Evolutionary conservation across 37 sponge, comb jelly and placozoan species (phyloP).

Genomic region (Mnemiopsis leidyi): DNA sequence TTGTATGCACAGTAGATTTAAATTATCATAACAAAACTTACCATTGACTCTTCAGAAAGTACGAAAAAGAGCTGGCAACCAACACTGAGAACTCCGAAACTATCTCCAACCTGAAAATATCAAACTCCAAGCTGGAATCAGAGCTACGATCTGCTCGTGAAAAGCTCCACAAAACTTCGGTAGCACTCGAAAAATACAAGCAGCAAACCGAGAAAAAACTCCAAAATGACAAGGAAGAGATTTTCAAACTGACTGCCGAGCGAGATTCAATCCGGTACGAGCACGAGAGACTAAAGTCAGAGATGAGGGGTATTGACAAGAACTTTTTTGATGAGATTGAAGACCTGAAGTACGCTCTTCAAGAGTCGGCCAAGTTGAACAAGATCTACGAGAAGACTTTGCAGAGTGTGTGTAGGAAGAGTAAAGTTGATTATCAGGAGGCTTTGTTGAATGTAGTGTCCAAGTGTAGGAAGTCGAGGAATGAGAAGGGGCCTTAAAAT

Average conservation of each 20-base stretch:
- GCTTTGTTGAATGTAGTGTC: not conserved
- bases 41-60: slow-evolving; percentile 59
- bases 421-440: slow-evolving; percentile 40
- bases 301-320: slow-evolving; percentile 56
- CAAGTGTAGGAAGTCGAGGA: not conserved
- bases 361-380: slow-evolving; percentile 59
- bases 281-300: slow-evolving; percentile 23
- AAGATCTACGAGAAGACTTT: slow-evolving; percentile 53
- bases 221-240: not conserved
- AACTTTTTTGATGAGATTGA: slow-evolving; percentile 57
- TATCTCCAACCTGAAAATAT: slow-evolving; percentile 32
- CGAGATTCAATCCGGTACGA: slow-evolving; percentile 16
- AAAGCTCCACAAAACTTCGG: slow-evolving; percentile 41
- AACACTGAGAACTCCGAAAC: slow-evolving; percentile 51
- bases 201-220: not conserved
- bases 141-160: not conserved
- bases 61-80: slow-evolving; percentile 44
- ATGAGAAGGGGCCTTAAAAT: not conserved
- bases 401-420: slow-evolving; percentile 59
- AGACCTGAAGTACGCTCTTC: slow-evolving; percentile 61
- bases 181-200: slow-evolving; percentile 28
- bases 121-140: slow-evolving; percentile 17
- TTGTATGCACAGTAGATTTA: too few relatives aligned
- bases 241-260: slow-evolving; percentile 37
- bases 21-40: too few relatives aligned